A percentile compares a stretch with the other conserved stretches of the same genome.
Evolutionary conservation across 1,140 invertebrate genomes (phyloP).

Genomic region (Drosophila suzukii): DNA sequence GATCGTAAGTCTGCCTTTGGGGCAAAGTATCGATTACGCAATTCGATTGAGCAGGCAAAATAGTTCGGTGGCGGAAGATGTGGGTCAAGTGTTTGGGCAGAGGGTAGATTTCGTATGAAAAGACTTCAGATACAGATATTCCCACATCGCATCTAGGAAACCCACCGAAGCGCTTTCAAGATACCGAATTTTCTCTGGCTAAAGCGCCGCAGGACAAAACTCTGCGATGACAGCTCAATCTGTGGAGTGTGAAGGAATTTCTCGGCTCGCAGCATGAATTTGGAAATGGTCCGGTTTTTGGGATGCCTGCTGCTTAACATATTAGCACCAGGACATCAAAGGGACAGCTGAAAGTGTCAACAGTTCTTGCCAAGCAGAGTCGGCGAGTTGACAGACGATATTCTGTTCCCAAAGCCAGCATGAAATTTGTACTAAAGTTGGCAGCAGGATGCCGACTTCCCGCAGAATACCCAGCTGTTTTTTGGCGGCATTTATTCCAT

Average conservation of each 20-base stretch:
- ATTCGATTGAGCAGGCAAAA: slow-evolving; percentile 29
- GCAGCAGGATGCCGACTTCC: slow-evolving; percentile 41
- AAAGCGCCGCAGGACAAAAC: slow-evolving; percentile 37
- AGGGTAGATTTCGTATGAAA: slow-evolving; percentile 14
- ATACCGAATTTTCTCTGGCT: slow-evolving; percentile 55
- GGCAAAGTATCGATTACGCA: slow-evolving; percentile 65
- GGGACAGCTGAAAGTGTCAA: slow-evolving; percentile 77
- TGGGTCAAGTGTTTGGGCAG: slow-evolving; percentile 65
- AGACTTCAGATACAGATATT: slow-evolving; percentile 4
- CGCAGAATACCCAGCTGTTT: slow-evolving; percentile 34
- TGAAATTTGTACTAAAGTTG: slow-evolving; percentile 56
- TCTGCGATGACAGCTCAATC: slow-evolving; percentile 47
- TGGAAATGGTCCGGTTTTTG: slow-evolving; percentile 27
- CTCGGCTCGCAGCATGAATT: slow-evolving; percentile 52
- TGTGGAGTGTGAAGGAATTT: slow-evolving; percentile 30
- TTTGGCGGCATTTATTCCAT: slow-evolving; percentile 49
- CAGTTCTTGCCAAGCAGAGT: slow-evolving; percentile 42
- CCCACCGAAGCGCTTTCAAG: slow-evolving; percentile 29
- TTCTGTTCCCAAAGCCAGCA: slow-evolving; percentile 37
- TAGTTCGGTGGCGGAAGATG: slow-evolving; percentile 41
- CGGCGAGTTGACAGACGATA: slow-evolving; percentile 38
- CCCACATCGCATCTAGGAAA: slow-evolving; percentile 6
- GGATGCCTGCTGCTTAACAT: slow-evolving; percentile 71
- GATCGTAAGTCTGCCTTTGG: slow-evolving; percentile 42
- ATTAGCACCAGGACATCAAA: slow-evolving; percentile 70